Conservation (phyloP, 2,888 invertebrate species). For the Acleris literana region DNA sequence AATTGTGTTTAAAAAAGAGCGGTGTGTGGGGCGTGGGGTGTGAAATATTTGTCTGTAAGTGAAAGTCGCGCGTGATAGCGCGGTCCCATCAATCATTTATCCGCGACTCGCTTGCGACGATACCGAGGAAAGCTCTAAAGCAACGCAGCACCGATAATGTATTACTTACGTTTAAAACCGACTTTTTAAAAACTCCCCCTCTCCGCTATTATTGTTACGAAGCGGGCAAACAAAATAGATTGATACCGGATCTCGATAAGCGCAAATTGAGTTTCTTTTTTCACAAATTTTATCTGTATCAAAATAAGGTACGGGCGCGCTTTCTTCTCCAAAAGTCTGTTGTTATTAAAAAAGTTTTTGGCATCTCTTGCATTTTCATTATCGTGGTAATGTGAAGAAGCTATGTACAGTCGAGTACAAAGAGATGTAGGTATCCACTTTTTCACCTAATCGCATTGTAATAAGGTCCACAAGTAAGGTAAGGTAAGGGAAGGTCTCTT, state of each 20-base stretch:
- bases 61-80: constrained; percentile 70
- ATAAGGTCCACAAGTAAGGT: no score
- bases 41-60: constrained; percentile 72
- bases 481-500: no score
- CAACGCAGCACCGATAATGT: constrained; percentile 75
- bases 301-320: constrained; percentile 45
- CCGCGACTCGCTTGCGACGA: constrained; percentile 65
- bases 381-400: constrained; percentile 26
- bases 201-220: constrained; percentile 61
- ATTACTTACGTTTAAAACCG: constrained; percentile 77
- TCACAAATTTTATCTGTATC: constrained; percentile 52
- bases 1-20: no score
- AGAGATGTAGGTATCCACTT: no score
- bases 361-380: constrained; percentile 31
- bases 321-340: constrained; percentile 36
- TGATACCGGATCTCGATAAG: constrained; percentile 70
- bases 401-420: neutral
- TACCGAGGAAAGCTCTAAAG: constrained; percentile 78
- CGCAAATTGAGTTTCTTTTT: constrained; percentile 64
- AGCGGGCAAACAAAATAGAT: constrained; percentile 75
- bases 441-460: no score
- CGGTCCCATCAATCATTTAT: constrained; percentile 78
- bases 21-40: constrained; percentile 33
- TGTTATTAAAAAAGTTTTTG: constrained; percentile 36
- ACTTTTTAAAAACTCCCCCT: constrained; percentile 68